Evolutionary conservation across 2,888 invertebrate species (phyloP).

Genomic region (Clunio marinus): DNA sequence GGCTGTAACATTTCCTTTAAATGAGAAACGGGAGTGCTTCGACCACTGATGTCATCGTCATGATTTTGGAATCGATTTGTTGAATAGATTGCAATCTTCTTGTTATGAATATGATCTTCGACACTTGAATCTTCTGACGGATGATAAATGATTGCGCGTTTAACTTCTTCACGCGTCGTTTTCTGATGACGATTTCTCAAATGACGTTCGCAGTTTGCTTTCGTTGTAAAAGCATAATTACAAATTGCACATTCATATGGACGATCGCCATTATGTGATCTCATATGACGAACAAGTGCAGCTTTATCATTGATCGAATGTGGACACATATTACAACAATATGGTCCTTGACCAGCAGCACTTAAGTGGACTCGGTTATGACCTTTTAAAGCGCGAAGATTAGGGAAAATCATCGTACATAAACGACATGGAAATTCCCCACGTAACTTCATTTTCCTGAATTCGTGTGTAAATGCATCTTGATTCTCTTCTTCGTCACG

Average conservation of each 20-base stretch:
- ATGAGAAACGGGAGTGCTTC: conserved; percentile 52
- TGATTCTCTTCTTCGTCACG: conserved; percentile 70
- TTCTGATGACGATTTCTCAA: conserved; percentile 86
- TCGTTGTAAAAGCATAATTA: conserved; percentile 93
- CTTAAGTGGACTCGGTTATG: conserved; percentile 83
- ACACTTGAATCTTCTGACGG: conserved; percentile 80
- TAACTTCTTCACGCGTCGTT: conserved; percentile 80
- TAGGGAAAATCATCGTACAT: conserved; percentile 84
- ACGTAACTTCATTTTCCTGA: conserved; percentile 81
- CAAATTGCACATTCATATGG: conserved; percentile 94
- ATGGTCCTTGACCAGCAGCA: conserved; percentile 72
- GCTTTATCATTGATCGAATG: conserved; percentile 82
- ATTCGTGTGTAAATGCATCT: conserved; percentile 78
- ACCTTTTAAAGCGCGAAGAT: conserved; percentile 82
- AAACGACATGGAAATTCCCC: conserved; percentile 87
- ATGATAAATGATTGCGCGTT: conserved; percentile 80
- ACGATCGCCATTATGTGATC: conserved; percentile 91
- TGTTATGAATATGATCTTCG: conserved; percentile 62
- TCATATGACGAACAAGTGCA: conserved; percentile 83
- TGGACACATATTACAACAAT: conserved; percentile 89
- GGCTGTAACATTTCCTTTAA: conserved; percentile 52
- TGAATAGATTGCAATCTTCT: conserved; percentile 54
- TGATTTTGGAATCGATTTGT: conserved; percentile 55
- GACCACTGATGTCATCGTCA: conserved; percentile 47
- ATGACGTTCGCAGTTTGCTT: conserved; percentile 95